phyloP scores from a whole-genome alignment of 2,113 vertebrate species.

The Cyrtonyx montezumae region DNA sequence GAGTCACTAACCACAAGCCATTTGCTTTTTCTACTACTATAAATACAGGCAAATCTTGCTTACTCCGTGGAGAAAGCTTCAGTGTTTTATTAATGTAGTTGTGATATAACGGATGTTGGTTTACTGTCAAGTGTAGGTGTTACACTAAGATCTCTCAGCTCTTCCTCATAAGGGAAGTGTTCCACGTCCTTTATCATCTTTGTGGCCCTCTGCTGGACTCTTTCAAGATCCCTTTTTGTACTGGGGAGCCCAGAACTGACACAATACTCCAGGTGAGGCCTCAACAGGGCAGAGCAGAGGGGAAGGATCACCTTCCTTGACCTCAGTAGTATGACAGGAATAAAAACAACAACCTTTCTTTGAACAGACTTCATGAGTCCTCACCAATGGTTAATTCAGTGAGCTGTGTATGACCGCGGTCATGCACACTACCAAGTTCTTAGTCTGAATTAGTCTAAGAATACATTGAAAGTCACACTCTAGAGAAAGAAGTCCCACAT shows the following conservation, averaged over 20 bases:
- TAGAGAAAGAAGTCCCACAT: background rate
- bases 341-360: background rate
- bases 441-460: background rate
- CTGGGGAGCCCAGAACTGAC: no score
- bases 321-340: background rate
- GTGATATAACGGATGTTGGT: background rate
- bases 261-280: no score
- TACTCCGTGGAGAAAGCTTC: background rate
- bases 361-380: background rate
- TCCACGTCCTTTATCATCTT: no score
- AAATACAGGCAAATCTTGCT: background rate
- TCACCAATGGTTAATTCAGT: background rate
- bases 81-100: background rate
- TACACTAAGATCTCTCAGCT: background rate
- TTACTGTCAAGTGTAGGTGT: background rate
- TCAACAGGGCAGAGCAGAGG: no score
- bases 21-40: background rate
- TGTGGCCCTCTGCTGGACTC: no score
- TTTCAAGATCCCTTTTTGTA: no score
- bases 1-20: background rate
- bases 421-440: background rate
- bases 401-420: background rate
- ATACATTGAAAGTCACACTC: background rate
- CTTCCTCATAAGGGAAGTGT: no score
- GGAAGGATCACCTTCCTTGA: no score